Percentiles rank a stretch among this genome's conserved stretches.
Evolutionary conservation across 2,888 invertebrate species (phyloP).

Genomic region (Andricus quercusramuli): DNA sequence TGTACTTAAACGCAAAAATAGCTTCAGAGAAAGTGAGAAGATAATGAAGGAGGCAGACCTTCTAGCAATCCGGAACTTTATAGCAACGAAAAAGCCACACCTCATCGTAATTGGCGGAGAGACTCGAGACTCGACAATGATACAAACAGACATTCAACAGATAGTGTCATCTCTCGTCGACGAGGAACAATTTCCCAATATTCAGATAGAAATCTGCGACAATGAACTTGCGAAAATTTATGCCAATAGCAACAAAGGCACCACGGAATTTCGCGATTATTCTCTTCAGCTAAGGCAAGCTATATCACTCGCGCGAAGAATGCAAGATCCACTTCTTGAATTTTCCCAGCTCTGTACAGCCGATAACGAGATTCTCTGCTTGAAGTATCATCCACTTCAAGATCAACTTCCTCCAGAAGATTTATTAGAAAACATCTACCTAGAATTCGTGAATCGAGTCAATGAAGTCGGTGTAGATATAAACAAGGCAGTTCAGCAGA

Average conservation of each 20-base stretch:
- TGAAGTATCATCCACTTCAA: conserved; percentile 93
- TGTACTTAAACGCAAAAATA: conserved; percentile 89
- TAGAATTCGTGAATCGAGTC: conserved; percentile 96
- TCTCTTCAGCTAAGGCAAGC: conserved; percentile 95
- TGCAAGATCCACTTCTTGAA: conserved; percentile 98
- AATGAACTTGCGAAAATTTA: conserved; percentile 96
- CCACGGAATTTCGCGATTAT: conserved; percentile 94
- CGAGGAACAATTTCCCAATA: conserved; percentile 91
- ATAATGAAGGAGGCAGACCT: conserved; percentile 85
- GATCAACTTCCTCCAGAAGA: conserved; percentile 92
- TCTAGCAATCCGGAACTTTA: conserved; percentile 87
- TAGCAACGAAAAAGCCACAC: conserved; percentile 94
- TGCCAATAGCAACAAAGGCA: conserved; percentile 92
- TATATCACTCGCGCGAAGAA: conserved; percentile 92
- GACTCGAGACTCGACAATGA: conserved; percentile 90
- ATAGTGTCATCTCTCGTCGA: conserved; percentile 87
- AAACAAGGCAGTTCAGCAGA: conserved; percentile 93
- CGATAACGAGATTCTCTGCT: conserved; percentile 97
- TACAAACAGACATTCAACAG: conserved; percentile 88
- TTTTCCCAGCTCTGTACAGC: conserved; percentile 97
- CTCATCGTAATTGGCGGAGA: conserved; percentile 95
- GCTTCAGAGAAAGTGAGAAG: conserved; percentile 85
- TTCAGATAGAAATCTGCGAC: conserved; percentile 95
- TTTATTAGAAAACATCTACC: conserved; percentile 89
- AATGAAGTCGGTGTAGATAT: conserved; percentile 99